Evolutionary conservation across 1,140 invertebrate species (phyloP).

Genomic region (Popillia japonica): DNA sequence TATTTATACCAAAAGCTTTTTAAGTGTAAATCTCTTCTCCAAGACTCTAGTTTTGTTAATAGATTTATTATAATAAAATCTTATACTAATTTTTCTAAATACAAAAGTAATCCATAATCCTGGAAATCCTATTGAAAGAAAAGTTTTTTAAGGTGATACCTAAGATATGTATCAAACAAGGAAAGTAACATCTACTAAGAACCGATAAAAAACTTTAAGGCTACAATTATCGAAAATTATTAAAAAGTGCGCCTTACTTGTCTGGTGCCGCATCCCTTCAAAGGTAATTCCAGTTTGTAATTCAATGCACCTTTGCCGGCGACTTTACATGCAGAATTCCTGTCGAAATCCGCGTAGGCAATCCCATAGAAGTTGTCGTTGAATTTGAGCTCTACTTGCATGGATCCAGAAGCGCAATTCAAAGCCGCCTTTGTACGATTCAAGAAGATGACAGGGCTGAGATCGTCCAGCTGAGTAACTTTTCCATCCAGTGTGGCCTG

Average conservation of each 20-base stretch:
- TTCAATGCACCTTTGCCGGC: constrained; percentile 81
- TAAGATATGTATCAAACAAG: too few relatives aligned
- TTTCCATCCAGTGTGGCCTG: constrained; percentile 86
- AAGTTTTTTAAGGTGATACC: too few relatives aligned
- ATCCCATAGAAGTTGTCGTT: constrained; percentile 91
- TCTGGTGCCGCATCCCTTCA: constrained; percentile 93
- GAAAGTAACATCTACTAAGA: too few relatives aligned
- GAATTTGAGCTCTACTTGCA: constrained; percentile 91
- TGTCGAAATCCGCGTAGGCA: constrained; percentile 90
- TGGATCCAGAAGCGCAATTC: constrained; percentile 89
- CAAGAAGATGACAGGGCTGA: constrained; percentile 84
- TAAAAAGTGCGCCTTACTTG: constrained; percentile 68
- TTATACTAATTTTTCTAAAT: too few relatives aligned
- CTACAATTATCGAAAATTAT: too few relatives aligned
- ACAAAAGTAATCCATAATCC: too few relatives aligned
- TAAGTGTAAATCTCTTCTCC: too few relatives aligned
- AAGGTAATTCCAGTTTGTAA: constrained; percentile 84
- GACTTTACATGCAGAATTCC: constrained; percentile 89
- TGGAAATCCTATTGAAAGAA: too few relatives aligned
- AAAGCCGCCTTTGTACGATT: constrained; percentile 88
- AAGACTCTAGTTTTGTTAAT: too few relatives aligned
- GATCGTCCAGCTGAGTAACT: constrained; percentile 85
- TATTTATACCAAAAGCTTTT: too few relatives aligned
- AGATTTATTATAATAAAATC: too few relatives aligned
- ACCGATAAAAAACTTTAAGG: too few relatives aligned